Conservation (phyloP, 2,888 invertebrate genomes). For the Eucera pruinosa region DNA sequence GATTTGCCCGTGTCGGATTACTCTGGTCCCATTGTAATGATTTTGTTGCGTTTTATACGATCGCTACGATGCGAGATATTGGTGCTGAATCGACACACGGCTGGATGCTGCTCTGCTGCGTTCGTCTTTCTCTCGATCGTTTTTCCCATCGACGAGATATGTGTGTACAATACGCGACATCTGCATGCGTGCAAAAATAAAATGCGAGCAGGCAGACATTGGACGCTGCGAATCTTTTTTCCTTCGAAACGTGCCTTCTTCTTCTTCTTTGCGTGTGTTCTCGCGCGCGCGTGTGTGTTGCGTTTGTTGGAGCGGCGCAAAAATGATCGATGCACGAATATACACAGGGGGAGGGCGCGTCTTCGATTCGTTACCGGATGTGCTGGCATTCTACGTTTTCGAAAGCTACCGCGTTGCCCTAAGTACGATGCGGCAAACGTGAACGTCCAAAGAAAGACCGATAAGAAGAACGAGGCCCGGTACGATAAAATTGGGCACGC, state of each 20-base stretch:
- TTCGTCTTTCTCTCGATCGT: constrained; percentile 12
- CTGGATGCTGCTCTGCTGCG: too few relatives aligned
- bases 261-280: neutral
- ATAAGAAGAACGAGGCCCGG: too few relatives aligned
- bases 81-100: too few relatives aligned
- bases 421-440: constrained; percentile 14
- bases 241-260: neutral
- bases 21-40: too few relatives aligned
- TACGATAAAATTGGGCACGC: too few relatives aligned
- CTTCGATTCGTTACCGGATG: neutral
- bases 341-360: neutral
- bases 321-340: neutral
- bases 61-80: too few relatives aligned
- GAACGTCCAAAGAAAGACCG: constrained; percentile 18
- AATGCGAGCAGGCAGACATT: neutral
- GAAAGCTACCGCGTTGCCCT: neutral
- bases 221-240: neutral
- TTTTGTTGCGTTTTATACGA: too few relatives aligned
- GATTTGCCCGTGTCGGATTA: too few relatives aligned
- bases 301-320: too few relatives aligned
- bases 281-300: too few relatives aligned
- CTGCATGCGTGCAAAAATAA: neutral
- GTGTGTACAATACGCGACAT: neutral
- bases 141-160: neutral
- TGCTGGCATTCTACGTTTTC: neutral